Evolutionary conservation across 1,140 invertebrate species (phyloP), one percentile per base, ranked within the genome.

Genomic region (Homalodisca vitripennis): DNA sequence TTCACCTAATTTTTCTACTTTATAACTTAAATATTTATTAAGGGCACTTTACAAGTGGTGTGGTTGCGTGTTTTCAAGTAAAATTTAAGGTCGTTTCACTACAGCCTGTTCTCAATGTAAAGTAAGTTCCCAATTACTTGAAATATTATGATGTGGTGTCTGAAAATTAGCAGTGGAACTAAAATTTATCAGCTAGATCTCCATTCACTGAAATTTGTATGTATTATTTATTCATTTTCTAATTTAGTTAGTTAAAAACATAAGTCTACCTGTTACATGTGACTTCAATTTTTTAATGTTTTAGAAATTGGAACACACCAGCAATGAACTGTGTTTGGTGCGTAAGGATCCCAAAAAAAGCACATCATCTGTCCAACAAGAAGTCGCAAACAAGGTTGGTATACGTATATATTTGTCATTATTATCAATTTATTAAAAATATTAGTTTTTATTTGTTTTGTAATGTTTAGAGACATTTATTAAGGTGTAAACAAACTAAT

Each of bases 301-400:
- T 66, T 62, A 75, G 75, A 62, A 32, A 1, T 80, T 84, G 6
- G 84, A 84, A 68, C 83, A 80, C 69, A 77, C 79, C 17, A 81
- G 86, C 62, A 85, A 84, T 75, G 67, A 84, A 14, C 83, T 87
- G 68, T 84, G 83, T 51, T 75, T 89, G 6, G 75, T 87, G 13
- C 79, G 87, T 62, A 77, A 79, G 24, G 83, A 85, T 73, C 76
- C 78, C 6, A 82, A 80, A 72, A 79, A 79, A 67, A 41, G 76
- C 22, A n/a, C n/a, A n/a, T 81, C 78, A 70, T 76, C 76, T 74
- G 74, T 72, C 63, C 80, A 80, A 77, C 46, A 70, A 67, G 32
- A 46, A 41, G n/a, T 27, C 20, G 31, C 60, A 34, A 67, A 53
- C 13, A 70, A 73, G 65, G 70, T 71, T 31, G 53, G 27, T 57